Evolutionary conservation across 2,797 vertebrate species (phyloP), one percentile per base, ranked within the genome.

Genomic region (Arctocebus calabarensis): DNA sequence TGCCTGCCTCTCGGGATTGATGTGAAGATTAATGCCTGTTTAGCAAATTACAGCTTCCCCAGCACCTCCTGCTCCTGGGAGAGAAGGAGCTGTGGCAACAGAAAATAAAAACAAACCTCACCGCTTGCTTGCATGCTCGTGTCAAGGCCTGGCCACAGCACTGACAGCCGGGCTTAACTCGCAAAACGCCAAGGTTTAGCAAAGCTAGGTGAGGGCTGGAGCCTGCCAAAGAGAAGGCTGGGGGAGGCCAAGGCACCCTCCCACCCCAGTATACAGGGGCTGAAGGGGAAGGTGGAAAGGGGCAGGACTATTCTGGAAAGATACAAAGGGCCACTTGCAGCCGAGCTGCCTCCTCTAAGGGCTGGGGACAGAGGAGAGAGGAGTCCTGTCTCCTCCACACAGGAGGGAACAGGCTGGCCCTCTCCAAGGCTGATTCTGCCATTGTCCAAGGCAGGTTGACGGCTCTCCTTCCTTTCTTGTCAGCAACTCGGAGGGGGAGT

Each of bases 11-110:
- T 95, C 0, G 74, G 95, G 97, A 96, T 92, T 96, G 96, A 97
- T 91, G 93, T 84, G 94, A 96, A 97, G 97, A 97, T 97, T 96
- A 97, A 97, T 96, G 93, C 88, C 95, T 95, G 94, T 94, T 97
- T 97, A 96, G 97, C 97, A 96, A 97, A 97, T 97, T 97, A 97
- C 85, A 97, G 97, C 94, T 97, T 97, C 95, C 96, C 92, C 86
- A 57, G 92, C 94, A 96, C 95, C 92, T 97, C 92, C 94, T 2
- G 90, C 94, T 97, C 95, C 94, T 94, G 94, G 90, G 95, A 95
- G 90, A 96, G 89, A 95, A 84, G 94, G 82, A 85, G 74, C 90
- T 43, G 48, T 93, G 88, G 95, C 90, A 96, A 95, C 64, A 7
- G 92, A 90, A 97, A 97, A 95, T 68, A 93, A 91, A 95, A 96